Percentiles rank a stretch among this genome's conserved stretches.
Conservation (phyloP, 2,797 vertebrate species). For the Gadopsis bispinosus region DNA sequence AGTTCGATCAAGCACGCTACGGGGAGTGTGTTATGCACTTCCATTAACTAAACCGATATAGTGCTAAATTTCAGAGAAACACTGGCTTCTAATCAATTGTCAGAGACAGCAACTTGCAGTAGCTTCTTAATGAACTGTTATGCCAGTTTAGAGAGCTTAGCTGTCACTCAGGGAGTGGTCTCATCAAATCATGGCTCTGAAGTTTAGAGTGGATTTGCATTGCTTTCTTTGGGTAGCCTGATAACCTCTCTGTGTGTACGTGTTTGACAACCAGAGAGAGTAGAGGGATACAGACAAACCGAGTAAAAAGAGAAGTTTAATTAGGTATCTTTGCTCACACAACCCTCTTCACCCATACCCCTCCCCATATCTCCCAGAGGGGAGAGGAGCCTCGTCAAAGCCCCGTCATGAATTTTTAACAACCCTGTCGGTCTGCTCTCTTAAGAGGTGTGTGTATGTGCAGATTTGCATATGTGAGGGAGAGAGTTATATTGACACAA, state of each 20-base stretch:
- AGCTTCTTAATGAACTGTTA: slow-evolving; percentile 59
- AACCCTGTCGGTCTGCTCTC: slow-evolving; percentile 69
- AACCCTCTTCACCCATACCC: slow-evolving; percentile 34
- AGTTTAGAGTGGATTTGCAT: slow-evolving; percentile 22
- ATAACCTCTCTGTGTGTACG: slow-evolving; percentile 37
- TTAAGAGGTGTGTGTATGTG: slow-evolving; percentile 39
- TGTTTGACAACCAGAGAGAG: slow-evolving; percentile 50
- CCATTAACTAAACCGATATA: slow-evolving; percentile 58
- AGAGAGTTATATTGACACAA: slow-evolving; percentile 22
- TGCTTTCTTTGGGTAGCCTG: slow-evolving; percentile 28
- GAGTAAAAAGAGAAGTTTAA: slow-evolving; percentile 54
- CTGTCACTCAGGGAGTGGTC: slow-evolving; percentile 54
- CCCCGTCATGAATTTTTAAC: slow-evolving; percentile 83
- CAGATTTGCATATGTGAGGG: slow-evolving; percentile 33
- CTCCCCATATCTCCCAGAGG: slow-evolving; percentile 66
- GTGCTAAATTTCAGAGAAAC: slow-evolving; percentile 39
- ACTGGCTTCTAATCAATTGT: slow-evolving; percentile 56
- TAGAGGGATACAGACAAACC: slow-evolving; percentile 28
- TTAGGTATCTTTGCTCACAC: slow-evolving; percentile 67
- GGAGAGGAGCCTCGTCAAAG: slow-evolving; percentile 78
- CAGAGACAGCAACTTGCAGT: slow-evolving; percentile 22
- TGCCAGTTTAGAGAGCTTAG: slow-evolving; percentile 50
- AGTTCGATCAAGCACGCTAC: slow-evolving; percentile 45
- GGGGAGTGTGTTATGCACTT: slow-evolving; percentile 46
- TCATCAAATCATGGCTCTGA: slow-evolving; percentile 50